These are phyloP conservation scores for Arizona elegans DNA, from an alignment of 2,113 vertebrate genomes.

Conservation along the genomic window DNA sequence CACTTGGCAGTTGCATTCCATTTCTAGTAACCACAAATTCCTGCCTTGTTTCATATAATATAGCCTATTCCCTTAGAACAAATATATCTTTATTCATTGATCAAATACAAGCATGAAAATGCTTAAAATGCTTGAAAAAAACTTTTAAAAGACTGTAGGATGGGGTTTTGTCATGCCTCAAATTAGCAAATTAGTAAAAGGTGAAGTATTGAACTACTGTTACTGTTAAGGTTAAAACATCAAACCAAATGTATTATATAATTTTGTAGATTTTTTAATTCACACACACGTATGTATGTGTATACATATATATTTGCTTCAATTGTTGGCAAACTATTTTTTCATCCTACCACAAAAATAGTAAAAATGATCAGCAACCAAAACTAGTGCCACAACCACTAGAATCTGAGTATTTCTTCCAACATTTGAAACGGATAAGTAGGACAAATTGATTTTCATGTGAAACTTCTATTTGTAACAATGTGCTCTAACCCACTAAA, in stretches of 20 bases:
- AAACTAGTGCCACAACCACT: background rate
- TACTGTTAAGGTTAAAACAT: conserved; percentile 7
- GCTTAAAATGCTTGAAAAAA: background rate
- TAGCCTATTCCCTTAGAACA: background rate
- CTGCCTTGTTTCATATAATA: conserved; percentile 14
- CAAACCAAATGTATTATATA: background rate
- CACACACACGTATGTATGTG: no score
- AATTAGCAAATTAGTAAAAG: conserved; percentile 6
- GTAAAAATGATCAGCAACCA: background rate
- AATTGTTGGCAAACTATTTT: background rate
- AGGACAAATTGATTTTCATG: background rate
- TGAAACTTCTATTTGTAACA: background rate
- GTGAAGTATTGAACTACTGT: background rate
- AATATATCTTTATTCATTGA: conserved; percentile 24
- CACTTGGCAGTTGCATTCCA: background rate
- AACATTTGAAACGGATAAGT: background rate
- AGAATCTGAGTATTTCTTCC: background rate
- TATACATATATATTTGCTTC: background rate
- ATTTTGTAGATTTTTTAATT: background rate
- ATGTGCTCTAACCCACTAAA: background rate
- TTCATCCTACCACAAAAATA: background rate
- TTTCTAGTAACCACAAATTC: conserved; percentile 8
- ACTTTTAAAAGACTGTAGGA: background rate
- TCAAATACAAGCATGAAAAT: background rate
- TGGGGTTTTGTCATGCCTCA: background rate